phyloP scores from a whole-genome alignment of 1,140 invertebrate species.

The Drosophila santomea region DNA sequence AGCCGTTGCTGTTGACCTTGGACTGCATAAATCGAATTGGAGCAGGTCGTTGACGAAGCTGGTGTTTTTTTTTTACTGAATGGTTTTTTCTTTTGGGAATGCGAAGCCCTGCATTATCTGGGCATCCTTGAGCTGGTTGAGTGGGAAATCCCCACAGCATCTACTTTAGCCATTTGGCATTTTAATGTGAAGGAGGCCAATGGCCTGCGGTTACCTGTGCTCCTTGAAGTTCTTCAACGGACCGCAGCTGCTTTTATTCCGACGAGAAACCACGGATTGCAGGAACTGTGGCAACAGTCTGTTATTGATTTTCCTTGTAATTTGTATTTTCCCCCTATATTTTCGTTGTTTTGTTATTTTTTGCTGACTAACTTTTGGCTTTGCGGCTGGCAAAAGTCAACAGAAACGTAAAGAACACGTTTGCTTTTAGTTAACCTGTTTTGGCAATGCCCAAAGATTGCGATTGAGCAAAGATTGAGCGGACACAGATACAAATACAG shows the following conservation, averaged over 20 bases:
- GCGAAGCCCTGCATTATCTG: slow-evolving; percentile 53
- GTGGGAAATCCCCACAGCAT: slow-evolving; percentile 26
- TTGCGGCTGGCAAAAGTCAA: slow-evolving; percentile 77
- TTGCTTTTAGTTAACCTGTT: slow-evolving; percentile 81
- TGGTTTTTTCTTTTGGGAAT: slow-evolving; percentile 28
- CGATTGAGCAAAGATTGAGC: slow-evolving; percentile 81
- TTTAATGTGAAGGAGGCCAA: slow-evolving; percentile 29
- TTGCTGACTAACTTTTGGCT: slow-evolving; percentile 63
- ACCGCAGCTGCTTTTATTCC: slow-evolving; percentile 27
- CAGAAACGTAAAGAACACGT: slow-evolving; percentile 74
- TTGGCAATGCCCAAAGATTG: slow-evolving; percentile 79
- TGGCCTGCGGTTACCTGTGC: slow-evolving; percentile 33
- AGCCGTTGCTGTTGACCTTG: slow-evolving; percentile 73
- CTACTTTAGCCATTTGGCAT: slow-evolving; percentile 22
- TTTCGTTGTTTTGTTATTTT: slow-evolving; percentile 9
- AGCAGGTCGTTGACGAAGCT: slow-evolving; percentile 76
- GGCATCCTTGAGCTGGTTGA: slow-evolving; percentile 59
- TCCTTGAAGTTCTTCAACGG: slow-evolving; percentile 21
- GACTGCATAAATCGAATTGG: slow-evolving; percentile 79
- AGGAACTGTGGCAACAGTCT: slow-evolving; percentile 59
- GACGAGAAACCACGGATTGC: slow-evolving; percentile 10
- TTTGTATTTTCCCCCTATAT: neutral
- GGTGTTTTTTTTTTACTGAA: neutral
- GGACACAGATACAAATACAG: slow-evolving; percentile 17
- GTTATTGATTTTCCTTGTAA: slow-evolving; percentile 28